These are phyloP conservation scores for Lycophotia porphyrea DNA, from an alignment of 2,888 invertebrate species.

Conservation along the genomic window DNA sequence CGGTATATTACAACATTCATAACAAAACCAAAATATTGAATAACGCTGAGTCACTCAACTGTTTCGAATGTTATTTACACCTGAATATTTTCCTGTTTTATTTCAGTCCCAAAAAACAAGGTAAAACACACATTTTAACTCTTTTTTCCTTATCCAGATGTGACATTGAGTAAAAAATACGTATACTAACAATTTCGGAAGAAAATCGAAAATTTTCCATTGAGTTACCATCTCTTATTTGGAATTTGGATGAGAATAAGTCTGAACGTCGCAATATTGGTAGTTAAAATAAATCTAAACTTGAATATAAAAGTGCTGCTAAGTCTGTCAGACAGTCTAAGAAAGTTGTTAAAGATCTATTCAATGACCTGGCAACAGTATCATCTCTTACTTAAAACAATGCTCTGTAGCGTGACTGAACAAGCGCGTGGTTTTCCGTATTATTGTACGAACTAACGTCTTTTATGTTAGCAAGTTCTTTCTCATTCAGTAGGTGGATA, in stretches of 20 bases:
- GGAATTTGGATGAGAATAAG: background rate
- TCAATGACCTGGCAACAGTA: constrained; percentile 32
- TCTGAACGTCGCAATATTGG: background rate
- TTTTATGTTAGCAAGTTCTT: constrained; percentile 71
- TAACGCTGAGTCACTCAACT: constrained; percentile 31
- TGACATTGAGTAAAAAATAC: constrained; percentile 3
- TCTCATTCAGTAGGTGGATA: constrained; percentile 70
- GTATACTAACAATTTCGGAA: background rate
- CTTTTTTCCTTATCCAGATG: constrained; percentile 26
- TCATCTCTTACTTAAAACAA: constrained; percentile 35
- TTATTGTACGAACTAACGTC: constrained; percentile 59
- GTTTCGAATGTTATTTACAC: constrained; percentile 22
- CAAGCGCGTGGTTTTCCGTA: constrained; percentile 47
- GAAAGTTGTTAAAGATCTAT: constrained; percentile 2
- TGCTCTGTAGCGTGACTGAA: constrained; percentile 23
- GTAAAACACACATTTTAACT: constrained; percentile 33
- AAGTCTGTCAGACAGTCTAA: background rate
- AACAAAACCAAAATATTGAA: constrained; percentile 19
- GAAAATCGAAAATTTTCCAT: constrained; percentile 6
- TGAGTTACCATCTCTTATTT: background rate
- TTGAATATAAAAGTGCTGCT: background rate
- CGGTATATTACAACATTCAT: background rate
- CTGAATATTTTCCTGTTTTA: constrained; percentile 37
- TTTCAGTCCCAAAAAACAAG: constrained; percentile 33
- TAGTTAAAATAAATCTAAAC: background rate